Evolutionary conservation across 2,797 vertebrate genomes (phyloP).

Genomic region (Pogonophryne albipinna): DNA sequence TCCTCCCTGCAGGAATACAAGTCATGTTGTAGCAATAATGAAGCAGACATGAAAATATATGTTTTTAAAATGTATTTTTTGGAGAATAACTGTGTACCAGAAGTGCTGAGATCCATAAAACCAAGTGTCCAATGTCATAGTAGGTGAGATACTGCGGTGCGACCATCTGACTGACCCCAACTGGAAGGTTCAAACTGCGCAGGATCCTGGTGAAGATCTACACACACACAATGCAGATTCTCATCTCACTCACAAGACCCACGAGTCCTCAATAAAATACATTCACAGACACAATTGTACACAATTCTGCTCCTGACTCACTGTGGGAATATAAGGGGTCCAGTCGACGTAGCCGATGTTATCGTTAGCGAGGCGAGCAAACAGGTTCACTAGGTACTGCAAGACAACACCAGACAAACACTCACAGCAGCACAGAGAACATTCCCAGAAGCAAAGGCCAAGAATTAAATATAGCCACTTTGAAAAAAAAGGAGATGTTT

Average conservation of each 20-base stretch:
- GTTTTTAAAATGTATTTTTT: neutral
- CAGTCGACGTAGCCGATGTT: conserved; percentile 98
- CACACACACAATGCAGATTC: conserved; percentile 10
- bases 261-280: conserved; percentile 26
- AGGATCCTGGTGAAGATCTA: conserved; percentile 98
- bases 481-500: conserved; percentile 22
- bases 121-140: conserved; percentile 95
- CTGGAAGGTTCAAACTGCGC: conserved; percentile 96
- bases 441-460: conserved; percentile 47
- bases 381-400: conserved; percentile 96
- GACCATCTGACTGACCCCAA: conserved; percentile 95
- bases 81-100: conserved; percentile 83
- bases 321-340: conserved; percentile 96
- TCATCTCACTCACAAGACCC: neutral
- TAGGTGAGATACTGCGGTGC: conserved; percentile 93
- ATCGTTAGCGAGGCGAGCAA: conserved; percentile 95
- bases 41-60: neutral
- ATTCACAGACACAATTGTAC: conserved; percentile 27
- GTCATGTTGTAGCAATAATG: neutral
- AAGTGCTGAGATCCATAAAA: conserved; percentile 96
- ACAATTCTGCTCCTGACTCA: conserved; percentile 75
- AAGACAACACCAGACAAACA: conserved; percentile 56
- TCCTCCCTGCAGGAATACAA: conserved; percentile 88
- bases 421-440: conserved; percentile 44
- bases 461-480: conserved; percentile 43